Evolutionary conservation across 92 coral and sea anemone species (phyloP).

Genomic region (Zoanthus gigantus): DNA sequence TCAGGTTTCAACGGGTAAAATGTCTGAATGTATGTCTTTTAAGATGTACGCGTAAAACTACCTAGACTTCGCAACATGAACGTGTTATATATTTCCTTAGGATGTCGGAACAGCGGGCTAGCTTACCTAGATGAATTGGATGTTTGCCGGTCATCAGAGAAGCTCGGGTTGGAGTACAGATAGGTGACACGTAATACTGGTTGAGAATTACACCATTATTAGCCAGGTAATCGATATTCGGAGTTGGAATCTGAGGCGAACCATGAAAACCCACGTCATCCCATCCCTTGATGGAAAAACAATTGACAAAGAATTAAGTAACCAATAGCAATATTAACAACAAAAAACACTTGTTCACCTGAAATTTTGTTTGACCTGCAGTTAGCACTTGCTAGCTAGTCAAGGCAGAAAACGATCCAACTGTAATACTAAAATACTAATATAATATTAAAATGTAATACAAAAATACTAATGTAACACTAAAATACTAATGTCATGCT

Average conservation of each 20-base stretch:
- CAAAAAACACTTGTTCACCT: neutral
- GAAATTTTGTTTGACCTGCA: too few relatives aligned
- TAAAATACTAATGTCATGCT: too few relatives aligned
- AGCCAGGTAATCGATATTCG: constrained; percentile 93
- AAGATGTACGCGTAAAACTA: too few relatives aligned
- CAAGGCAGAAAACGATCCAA: too few relatives aligned
- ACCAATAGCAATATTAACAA: neutral
- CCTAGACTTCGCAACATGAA: too few relatives aligned
- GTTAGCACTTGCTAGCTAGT: too few relatives aligned
- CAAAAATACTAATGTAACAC: too few relatives aligned
- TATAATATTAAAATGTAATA: neutral
- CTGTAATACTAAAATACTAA: too few relatives aligned
- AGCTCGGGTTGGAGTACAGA: constrained; percentile 94
- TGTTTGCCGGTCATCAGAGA: constrained; percentile 97
- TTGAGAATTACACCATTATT: constrained; percentile 91
- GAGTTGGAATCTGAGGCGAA: constrained; percentile 97
- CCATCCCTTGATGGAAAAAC: constrained; percentile 80
- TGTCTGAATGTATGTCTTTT: too few relatives aligned
- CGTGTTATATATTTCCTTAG: too few relatives aligned
- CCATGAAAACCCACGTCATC: constrained; percentile 99
- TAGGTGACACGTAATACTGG: constrained; percentile 93
- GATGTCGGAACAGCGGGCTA: too few relatives aligned
- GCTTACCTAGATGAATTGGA: constrained; percentile 87
- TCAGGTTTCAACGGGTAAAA: too few relatives aligned
- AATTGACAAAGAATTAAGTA: neutral